These are phyloP conservation scores for Diaphora mendica DNA, from an alignment of 2,888 invertebrate genomes.

Conservation along the genomic window DNA sequence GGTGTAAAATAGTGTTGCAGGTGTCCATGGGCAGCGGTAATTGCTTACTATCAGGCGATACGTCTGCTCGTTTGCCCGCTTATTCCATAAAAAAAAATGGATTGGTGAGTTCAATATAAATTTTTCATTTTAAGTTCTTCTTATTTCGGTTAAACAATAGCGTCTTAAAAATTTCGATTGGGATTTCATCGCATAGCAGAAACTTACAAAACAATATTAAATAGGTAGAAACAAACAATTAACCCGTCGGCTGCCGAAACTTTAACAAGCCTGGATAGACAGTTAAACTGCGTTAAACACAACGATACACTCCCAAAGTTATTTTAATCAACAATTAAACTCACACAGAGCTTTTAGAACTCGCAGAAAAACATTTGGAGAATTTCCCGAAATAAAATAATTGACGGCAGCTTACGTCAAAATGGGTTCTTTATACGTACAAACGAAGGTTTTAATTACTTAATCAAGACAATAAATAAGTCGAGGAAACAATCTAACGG, in stretches of 20 bases:
- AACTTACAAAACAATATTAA: constrained; percentile 1
- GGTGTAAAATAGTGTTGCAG: too few relatives aligned
- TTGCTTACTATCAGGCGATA: too few relatives aligned
- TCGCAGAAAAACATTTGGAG: constrained; percentile 36
- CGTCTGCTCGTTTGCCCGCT: too few relatives aligned
- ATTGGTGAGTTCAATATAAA: not conserved
- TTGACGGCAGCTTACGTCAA: constrained; percentile 35
- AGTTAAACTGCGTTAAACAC: constrained; percentile 33
- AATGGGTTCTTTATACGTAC: constrained; percentile 14
- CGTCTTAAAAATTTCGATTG: not conserved
- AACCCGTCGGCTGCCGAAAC: constrained; percentile 21
- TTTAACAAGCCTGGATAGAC: constrained; percentile 22
- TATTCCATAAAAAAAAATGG: too few relatives aligned
- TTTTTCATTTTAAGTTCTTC: not conserved
- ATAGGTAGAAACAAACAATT: constrained; percentile 20
- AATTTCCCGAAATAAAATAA: constrained; percentile 52
- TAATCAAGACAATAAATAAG: constrained; percentile 47
- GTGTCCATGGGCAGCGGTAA: too few relatives aligned
- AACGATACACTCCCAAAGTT: constrained; percentile 40
- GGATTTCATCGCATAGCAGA: not conserved
- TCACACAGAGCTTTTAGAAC: constrained; percentile 33
- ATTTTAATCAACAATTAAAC: constrained; percentile 55
- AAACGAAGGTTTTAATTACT: constrained; percentile 30
- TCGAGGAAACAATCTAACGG: constrained; percentile 14
- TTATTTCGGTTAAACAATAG: not conserved